phyloP scores from a whole-genome alignment of 2,888 invertebrate species.

The Thyatira batis region DNA sequence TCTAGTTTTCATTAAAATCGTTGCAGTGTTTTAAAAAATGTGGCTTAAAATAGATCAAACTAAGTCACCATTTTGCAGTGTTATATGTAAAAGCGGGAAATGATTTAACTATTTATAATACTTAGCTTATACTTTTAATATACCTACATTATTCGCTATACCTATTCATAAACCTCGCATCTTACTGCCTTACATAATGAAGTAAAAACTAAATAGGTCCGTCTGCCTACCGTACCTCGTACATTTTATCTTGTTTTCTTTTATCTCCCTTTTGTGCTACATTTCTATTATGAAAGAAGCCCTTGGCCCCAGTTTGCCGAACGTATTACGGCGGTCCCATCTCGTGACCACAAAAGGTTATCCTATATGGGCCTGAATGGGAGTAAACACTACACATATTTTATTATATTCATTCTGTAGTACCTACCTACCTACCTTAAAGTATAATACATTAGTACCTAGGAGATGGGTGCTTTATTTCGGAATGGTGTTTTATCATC shows the following conservation, averaged over 20 bases:
- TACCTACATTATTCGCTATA: too few relatives aligned
- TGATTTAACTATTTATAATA: too few relatives aligned
- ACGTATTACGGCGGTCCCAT: conserved; percentile 48
- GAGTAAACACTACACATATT: neutral
- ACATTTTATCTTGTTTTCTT: conserved; percentile 43
- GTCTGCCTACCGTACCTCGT: conserved; percentile 10
- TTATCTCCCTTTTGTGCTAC: conserved; percentile 41
- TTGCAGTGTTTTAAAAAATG: too few relatives aligned
- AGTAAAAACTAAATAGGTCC: conserved; percentile 25
- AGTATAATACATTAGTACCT: neutral
- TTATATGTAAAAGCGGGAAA: too few relatives aligned
- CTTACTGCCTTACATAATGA: conserved; percentile 5
- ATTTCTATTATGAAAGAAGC: conserved; percentile 47
- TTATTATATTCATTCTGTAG: neutral
- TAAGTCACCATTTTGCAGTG: too few relatives aligned
- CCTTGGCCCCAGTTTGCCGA: conserved; percentile 42
- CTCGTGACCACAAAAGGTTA: conserved; percentile 44
- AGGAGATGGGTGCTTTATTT: neutral
- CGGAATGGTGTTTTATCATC: neutral
- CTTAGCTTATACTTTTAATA: too few relatives aligned
- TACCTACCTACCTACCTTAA: neutral
- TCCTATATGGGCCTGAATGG: conserved; percentile 15
- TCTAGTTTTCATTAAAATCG: too few relatives aligned
- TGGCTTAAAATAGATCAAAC: too few relatives aligned
- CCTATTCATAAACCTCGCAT: neutral